Percentiles rank a stretch among this genome's conserved stretches.
Evolutionary conservation across 2,113 vertebrate species (phyloP).

Genomic region (Xiphophorus maculatus): DNA sequence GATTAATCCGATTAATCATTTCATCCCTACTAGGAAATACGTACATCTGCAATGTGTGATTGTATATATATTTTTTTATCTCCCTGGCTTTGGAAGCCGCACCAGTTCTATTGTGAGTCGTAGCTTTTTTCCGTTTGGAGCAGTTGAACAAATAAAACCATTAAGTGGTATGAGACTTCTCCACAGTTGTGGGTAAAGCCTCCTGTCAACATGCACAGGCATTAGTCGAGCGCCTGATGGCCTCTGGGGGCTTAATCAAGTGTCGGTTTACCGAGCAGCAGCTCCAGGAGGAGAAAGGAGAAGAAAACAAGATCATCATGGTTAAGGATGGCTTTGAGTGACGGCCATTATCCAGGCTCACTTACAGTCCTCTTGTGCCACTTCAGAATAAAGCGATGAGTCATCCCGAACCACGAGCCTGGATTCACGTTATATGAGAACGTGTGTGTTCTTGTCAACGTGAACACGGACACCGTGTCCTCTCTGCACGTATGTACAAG

Average conservation of each 20-base stretch:
- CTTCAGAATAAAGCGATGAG: not conserved
- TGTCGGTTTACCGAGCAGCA: not conserved
- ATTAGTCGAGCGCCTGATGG: not conserved
- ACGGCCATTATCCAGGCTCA: not conserved
- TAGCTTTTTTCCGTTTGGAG: not conserved
- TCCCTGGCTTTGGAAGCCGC: not conserved
- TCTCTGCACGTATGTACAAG: slow-evolving; percentile 9
- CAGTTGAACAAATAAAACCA: not conserved
- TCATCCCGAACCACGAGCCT: slow-evolving; percentile 2
- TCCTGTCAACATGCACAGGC: not conserved
- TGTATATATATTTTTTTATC: too few species aligned
- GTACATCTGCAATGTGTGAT: too few species aligned
- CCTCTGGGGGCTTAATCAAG: not conserved
- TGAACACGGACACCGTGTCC: slow-evolving; percentile 44
- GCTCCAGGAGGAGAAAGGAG: not conserved
- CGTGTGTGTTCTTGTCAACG: slow-evolving; percentile 29
- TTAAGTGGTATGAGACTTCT: not conserved
- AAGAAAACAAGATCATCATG: not conserved
- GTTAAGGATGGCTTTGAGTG: not conserved
- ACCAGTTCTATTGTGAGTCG: not conserved
- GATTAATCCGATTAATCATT: too few species aligned
- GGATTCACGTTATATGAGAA: slow-evolving; percentile 26
- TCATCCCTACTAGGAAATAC: too few species aligned
- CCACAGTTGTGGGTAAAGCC: not conserved
- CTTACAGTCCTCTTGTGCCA: not conserved